Conservation (phyloP, 2,113 vertebrate species). For the Indicator indicator region DNA sequence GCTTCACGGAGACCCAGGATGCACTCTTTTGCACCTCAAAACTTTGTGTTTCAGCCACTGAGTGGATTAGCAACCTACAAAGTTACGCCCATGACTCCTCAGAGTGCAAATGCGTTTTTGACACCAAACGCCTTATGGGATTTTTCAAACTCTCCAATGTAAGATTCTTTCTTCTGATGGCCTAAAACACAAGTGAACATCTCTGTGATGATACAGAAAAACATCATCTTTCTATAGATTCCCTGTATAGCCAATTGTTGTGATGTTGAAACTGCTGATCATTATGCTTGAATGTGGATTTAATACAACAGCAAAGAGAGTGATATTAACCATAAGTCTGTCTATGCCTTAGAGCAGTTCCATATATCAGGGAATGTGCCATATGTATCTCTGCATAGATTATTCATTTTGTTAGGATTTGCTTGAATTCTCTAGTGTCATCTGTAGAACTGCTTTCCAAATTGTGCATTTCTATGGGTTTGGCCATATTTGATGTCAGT, state of each 20-base stretch:
- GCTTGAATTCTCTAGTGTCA: background rate
- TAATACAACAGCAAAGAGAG: background rate
- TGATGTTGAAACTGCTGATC: background rate
- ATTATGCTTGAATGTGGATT: background rate
- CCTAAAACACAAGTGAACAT: background rate
- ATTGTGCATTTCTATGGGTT: background rate
- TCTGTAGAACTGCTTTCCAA: background rate
- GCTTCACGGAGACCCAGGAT: constrained; percentile 45
- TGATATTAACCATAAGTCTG: background rate
- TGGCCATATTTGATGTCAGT: background rate
- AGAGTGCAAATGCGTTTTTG: constrained; percentile 81
- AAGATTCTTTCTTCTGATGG: constrained; percentile 40
- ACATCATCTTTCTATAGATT: background rate
- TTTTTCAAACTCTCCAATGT: constrained; percentile 54
- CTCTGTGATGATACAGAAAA: background rate
- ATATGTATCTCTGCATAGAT: background rate
- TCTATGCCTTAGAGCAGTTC: background rate
- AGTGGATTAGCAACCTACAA: constrained; percentile 80
- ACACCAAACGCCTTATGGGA: constrained; percentile 77
- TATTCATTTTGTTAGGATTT: background rate
- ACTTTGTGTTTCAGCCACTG: constrained; percentile 88
- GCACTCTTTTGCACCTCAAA: constrained; percentile 88
- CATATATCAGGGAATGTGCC: background rate
- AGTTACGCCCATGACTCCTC: constrained; percentile 83
- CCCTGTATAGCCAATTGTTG: background rate